Conservation (phyloP, 2,888 invertebrate genomes). For the Trichopria drosophilae region DNA sequence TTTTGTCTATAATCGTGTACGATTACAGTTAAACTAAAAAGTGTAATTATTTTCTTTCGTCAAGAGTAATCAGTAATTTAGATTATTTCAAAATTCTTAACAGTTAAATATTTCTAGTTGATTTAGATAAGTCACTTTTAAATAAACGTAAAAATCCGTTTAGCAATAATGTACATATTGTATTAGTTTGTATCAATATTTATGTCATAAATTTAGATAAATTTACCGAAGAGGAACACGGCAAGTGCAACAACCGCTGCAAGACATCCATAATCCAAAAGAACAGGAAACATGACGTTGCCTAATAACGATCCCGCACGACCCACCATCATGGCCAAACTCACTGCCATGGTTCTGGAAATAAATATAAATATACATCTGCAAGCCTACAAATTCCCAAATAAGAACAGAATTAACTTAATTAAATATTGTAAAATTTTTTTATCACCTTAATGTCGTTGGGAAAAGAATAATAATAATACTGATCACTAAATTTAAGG, state of each 20-base stretch:
- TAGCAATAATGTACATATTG: background rate
- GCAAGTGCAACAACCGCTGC: conserved; percentile 43
- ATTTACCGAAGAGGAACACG: conserved; percentile 43
- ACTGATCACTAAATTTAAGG: conserved; percentile 61
- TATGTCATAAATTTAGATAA: background rate
- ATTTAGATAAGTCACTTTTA: too few species aligned
- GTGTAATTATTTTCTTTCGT: too few species aligned
- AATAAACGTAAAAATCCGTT: background rate
- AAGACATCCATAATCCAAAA: conserved; percentile 48
- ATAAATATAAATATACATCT: background rate
- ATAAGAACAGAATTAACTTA: background rate
- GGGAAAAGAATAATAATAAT: conserved; percentile 69
- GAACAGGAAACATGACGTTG: conserved; percentile 52
- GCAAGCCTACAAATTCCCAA: background rate
- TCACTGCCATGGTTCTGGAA: conserved; percentile 55
- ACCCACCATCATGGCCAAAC: conserved; percentile 53
- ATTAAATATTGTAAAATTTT: background rate
- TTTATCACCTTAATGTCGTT: conserved; percentile 69
- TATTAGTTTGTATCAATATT: background rate
- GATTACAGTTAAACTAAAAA: too few species aligned
- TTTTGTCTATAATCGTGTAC: too few species aligned
- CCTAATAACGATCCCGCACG: conserved; percentile 53
- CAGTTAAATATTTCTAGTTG: background rate
- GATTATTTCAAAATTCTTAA: too few species aligned
- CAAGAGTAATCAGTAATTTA: too few species aligned